Evolutionary conservation across 2,888 invertebrate genomes (phyloP).

Genomic region (Phyllotreta cruciferae): DNA sequence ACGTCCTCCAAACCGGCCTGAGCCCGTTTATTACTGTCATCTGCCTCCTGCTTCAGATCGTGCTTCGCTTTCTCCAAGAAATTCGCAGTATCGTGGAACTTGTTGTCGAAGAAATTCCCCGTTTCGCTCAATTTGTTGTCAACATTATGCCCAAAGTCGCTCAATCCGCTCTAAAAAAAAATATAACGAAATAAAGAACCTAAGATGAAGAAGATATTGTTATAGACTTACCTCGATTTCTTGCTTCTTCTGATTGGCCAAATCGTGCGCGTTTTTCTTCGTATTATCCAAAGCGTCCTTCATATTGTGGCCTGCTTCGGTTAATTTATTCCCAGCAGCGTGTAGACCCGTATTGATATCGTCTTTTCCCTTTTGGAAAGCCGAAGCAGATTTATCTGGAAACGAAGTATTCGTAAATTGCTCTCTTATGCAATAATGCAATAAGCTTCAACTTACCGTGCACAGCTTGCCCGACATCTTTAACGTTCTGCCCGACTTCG

Average conservation of each 20-base stretch:
- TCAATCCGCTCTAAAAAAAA: constrained; percentile 31
- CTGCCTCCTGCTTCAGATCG: constrained; percentile 38
- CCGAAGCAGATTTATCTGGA: constrained; percentile 33
- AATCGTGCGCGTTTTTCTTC: constrained; percentile 32
- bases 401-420: constrained; percentile 5
- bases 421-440: not conserved
- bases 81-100: constrained; percentile 34
- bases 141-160: constrained; percentile 34
- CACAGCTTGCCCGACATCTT: constrained; percentile 24
- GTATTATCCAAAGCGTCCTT: constrained; percentile 33
- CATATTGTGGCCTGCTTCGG: constrained; percentile 39
- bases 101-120: constrained; percentile 39
- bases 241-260: constrained; percentile 38
- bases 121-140: constrained; percentile 42
- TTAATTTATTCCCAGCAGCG: constrained; percentile 42
- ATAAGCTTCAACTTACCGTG: constrained; percentile 11
- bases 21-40: constrained; percentile 45
- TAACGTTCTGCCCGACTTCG: constrained; percentile 24
- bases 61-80: constrained; percentile 35
- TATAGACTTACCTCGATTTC: constrained; percentile 30
- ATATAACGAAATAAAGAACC: not conserved
- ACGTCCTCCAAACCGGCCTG: constrained; percentile 48
- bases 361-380: constrained; percentile 39
- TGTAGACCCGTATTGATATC: constrained; percentile 44
- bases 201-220: not conserved